phyloP scores from a whole-genome alignment of 1,140 invertebrate genomes.

The Charaxes varanes region DNA sequence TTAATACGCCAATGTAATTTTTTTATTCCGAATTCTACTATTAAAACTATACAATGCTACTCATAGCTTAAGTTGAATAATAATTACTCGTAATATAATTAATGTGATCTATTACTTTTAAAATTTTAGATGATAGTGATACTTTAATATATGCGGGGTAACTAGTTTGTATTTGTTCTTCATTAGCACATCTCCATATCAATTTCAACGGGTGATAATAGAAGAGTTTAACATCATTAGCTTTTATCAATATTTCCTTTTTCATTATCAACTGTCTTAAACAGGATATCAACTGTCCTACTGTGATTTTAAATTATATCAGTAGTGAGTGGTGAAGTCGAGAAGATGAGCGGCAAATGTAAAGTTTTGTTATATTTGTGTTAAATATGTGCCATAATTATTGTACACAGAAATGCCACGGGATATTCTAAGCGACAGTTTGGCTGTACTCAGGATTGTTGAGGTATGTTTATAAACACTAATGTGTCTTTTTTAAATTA shows the following conservation, averaged over 20 bases:
- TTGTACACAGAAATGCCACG: conserved; percentile 43
- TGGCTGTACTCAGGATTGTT: conserved; percentile 58
- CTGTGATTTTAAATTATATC: too few species aligned
- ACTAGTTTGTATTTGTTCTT: background rate
- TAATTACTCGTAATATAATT: too few species aligned
- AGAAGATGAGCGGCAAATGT: background rate
- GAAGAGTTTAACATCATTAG: background rate
- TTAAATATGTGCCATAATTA: conserved; percentile 24
- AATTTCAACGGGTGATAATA: background rate
- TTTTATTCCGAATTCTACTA: too few species aligned
- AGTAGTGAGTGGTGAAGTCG: too few species aligned
- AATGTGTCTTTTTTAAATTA: too few species aligned
- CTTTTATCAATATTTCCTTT: conserved; percentile 1
- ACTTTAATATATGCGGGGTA: too few species aligned
- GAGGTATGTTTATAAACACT: conserved; percentile 47
- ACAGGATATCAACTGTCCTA: background rate
- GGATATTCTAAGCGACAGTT: conserved; percentile 61
- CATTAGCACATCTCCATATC: background rate
- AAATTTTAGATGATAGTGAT: too few species aligned
- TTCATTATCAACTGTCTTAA: background rate
- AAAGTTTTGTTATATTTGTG: conserved; percentile 1
- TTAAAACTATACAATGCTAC: too few species aligned
- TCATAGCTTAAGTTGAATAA: too few species aligned
- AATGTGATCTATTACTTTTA: background rate
- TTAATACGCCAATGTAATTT: too few species aligned